Evolutionary conservation across 1,140 invertebrate species (phyloP).

Genomic region (Ostrea edulis): DNA sequence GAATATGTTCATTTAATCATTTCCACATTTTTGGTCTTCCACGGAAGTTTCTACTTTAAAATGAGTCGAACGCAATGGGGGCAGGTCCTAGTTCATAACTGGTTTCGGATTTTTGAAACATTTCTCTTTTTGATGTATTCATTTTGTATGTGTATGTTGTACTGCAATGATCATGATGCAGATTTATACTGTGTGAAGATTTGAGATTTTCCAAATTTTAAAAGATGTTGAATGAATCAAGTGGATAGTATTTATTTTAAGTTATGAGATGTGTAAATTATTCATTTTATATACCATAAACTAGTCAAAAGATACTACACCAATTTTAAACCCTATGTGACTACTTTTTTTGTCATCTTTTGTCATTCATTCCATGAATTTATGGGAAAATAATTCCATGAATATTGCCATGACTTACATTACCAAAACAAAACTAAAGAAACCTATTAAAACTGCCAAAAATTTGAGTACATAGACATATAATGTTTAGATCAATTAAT

Average conservation of each 20-base stretch:
- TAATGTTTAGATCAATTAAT: neutral
- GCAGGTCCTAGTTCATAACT: neutral
- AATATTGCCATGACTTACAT: neutral
- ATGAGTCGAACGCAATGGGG: constrained; percentile 6
- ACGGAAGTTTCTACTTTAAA: constrained; percentile 24
- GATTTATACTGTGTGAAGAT: neutral
- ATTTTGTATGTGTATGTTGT: constrained; percentile 1
- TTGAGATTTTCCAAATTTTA: neutral
- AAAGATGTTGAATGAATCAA: constrained; percentile 22
- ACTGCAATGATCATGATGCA: constrained; percentile 14
- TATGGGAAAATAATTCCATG: neutral
- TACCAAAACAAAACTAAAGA: neutral
- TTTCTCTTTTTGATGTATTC: constrained; percentile 23
- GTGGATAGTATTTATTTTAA: constrained; percentile 32
- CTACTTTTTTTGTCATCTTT: neutral
- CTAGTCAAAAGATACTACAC: constrained; percentile 29
- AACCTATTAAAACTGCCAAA: neutral
- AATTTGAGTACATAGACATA: neutral
- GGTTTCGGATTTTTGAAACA: constrained; percentile 9
- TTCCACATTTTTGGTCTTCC: constrained; percentile 31
- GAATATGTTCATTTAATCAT: constrained; percentile 12
- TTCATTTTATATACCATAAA: constrained; percentile 33
- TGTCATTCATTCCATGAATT: neutral
- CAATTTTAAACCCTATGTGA: neutral
- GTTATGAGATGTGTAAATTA: constrained; percentile 16